Evolutionary conservation across 2,797 vertebrate genomes (phyloP).

Genomic region (Cyclura pinguis): DNA sequence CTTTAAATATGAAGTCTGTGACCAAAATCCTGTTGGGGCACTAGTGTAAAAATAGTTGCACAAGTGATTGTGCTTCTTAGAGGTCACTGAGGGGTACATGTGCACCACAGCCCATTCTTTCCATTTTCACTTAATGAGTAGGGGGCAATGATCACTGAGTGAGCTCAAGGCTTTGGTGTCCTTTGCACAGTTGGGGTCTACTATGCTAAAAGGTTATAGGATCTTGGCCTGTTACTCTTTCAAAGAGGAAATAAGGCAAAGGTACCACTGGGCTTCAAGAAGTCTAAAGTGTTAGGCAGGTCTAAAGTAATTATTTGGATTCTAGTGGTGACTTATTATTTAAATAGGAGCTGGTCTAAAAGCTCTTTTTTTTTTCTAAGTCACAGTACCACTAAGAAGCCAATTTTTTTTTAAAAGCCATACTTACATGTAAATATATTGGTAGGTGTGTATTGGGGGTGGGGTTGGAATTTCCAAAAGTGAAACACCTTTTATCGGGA

Average conservation of each 20-base stretch:
- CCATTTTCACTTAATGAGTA: no score
- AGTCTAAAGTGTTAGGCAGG: conserved; percentile 48
- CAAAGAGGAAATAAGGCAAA: not conserved
- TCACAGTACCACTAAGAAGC: not conserved
- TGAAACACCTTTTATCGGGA: no score
- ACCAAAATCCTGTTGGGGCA: not conserved
- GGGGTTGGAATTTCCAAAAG: not conserved
- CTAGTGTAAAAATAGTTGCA: no score
- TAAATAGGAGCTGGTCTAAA: conserved; percentile 53
- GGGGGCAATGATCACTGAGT: no score
- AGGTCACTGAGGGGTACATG: no score
- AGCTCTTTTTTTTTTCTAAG: conserved; percentile 44
- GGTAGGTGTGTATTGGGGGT: not conserved
- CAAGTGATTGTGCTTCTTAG: no score
- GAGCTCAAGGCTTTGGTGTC: no score
- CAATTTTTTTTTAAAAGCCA: not conserved
- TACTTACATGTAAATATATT: not conserved
- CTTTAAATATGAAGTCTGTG: not conserved
- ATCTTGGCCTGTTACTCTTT: not conserved
- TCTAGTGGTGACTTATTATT: not conserved
- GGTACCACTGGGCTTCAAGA: not conserved
- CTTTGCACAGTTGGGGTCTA: no score
- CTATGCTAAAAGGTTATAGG: no score
- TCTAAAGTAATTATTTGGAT: not conserved
- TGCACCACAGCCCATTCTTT: no score